phyloP scores from a whole-genome alignment of 2,113 vertebrate genomes.

The Caracal caracal region DNA sequence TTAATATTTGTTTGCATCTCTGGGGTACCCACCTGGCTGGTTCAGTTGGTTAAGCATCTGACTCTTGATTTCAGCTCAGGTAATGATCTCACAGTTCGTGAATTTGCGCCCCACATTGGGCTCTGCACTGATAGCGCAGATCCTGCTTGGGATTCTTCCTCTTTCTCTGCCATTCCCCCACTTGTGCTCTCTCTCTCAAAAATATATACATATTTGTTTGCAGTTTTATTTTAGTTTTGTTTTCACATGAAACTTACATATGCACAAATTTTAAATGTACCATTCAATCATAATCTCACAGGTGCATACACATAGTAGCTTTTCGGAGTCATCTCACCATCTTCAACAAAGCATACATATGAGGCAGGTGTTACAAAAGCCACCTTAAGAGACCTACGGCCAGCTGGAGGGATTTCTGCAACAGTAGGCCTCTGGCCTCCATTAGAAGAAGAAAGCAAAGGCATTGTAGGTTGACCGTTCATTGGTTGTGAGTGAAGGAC shows the following conservation, averaged over 20 bases:
- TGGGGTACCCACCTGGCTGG: too few relatives aligned
- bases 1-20: not conserved
- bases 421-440: not conserved
- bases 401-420: not conserved
- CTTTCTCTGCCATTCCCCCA: too few relatives aligned
- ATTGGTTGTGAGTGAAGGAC: not conserved
- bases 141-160: too few relatives aligned
- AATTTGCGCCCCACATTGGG: too few relatives aligned
- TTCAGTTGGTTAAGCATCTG: too few relatives aligned
- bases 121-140: too few relatives aligned
- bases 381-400: not conserved
- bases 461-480: not conserved
- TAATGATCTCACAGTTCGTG: too few relatives aligned
- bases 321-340: not conserved
- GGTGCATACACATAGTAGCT: not conserved
- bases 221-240: not conserved
- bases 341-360: not conserved
- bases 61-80: too few relatives aligned
- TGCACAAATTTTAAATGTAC: not conserved
- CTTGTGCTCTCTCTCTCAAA: too few relatives aligned
- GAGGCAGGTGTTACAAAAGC: not conserved
- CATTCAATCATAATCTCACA: not conserved
- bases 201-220: not conserved
- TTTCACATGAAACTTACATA: not conserved
- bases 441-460: not conserved